Evolutionary conservation across 2,113 vertebrate genomes (phyloP), one percentile per base, ranked within the genome.

Genomic region (Formicarius rufipectus): DNA sequence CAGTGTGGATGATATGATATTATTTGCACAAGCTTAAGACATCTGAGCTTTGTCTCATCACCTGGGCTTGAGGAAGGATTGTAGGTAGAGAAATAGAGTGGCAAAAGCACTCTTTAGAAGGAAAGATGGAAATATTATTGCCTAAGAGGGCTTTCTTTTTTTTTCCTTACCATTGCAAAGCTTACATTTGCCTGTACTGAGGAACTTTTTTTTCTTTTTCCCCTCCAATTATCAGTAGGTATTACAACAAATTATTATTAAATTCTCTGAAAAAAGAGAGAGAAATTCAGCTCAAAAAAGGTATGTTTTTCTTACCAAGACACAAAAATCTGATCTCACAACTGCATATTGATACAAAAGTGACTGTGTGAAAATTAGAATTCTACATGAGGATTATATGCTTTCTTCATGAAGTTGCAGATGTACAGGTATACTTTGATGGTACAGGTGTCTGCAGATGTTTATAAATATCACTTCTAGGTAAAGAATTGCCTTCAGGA

Each of bases 331-430:
- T 80, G 31, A 22, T 45, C 6, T 35, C 50, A 42, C 21, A 39
- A 25, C 28, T 7, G 0, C 3, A 2, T 6, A 23, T 40, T 30
- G 30, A 27, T 47, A 30, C 10, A 76, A 24, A 86, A 69, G 11
- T 35, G 30, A 45, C 33, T 39, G 10, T 45, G 27, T 84, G 53
- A 58, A 79, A 76, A 68, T 12, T 14, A 35, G 28, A 59, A 79
- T 55, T 75, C 24, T 64, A 2, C 2, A 0, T 10, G 11, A 67
- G 52, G 35, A 9, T 66, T 63, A 1, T 0, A 0, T 39, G 7
- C 28, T 91, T 42, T 89, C 14, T 52, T 60, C 8, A 7, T 58
- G 16, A 79, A 76, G 37, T 87, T 1, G 2, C 17, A 17, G 16
- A 59, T 10, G 7, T 80, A 31, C 19, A 16, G 23, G 22, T 40